Evolutionary conservation across 1,140 invertebrate genomes (phyloP).

Genomic region (Steinernema feltiae): DNA sequence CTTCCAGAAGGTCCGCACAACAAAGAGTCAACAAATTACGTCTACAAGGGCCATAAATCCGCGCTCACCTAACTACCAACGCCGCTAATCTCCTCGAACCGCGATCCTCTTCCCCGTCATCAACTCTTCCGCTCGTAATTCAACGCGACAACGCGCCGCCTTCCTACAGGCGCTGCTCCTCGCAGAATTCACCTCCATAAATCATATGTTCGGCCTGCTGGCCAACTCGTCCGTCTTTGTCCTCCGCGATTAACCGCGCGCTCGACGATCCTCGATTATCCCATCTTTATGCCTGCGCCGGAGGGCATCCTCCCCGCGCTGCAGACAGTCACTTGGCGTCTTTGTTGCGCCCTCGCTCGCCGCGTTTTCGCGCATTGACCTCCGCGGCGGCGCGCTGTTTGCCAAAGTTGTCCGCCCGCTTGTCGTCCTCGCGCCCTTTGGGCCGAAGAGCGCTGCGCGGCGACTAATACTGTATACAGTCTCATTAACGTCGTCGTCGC

Average conservation of each 20-base stretch:
- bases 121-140: neutral
- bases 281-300: neutral
- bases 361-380: constrained; percentile 10
- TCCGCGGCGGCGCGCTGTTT: neutral
- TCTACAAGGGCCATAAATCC: neutral
- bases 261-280: neutral
- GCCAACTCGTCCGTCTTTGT: neutral
- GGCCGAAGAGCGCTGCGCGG: neutral
- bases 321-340: neutral
- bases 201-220: neutral
- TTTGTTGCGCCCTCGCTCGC: neutral
- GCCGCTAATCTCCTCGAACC: neutral
- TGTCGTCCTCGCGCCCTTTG: neutral
- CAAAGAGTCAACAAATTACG: constrained; percentile 4
- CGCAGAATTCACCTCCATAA: neutral
- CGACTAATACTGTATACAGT: constrained; percentile 6
- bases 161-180: neutral
- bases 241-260: neutral
- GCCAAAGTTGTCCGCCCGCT: constrained; percentile 1
- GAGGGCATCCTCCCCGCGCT: neutral
- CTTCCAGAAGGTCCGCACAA: too few relatives aligned
- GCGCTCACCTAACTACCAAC: neutral
- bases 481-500: constrained; percentile 9
- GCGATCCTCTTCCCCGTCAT: neutral
- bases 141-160: neutral